Evolutionary conservation across 2,797 vertebrate genomes (phyloP).

Genomic region (Phalanger gymnotis): DNA sequence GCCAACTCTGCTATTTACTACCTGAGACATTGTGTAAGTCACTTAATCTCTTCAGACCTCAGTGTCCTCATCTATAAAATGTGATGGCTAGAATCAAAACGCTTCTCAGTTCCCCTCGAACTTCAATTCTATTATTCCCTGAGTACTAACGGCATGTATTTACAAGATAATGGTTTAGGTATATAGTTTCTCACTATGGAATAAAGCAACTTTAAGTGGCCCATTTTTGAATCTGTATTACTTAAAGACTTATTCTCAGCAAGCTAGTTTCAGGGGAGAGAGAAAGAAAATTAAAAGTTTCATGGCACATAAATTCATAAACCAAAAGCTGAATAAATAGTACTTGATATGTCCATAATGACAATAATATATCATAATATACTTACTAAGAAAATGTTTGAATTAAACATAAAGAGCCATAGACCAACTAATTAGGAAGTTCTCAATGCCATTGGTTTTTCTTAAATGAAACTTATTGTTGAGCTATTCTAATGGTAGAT

Average conservation of each 20-base stretch:
- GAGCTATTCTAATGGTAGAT: neutral
- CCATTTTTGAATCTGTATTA: neutral
- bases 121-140: neutral
- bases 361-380: neutral
- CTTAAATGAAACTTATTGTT: constrained; percentile 10
- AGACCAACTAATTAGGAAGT: neutral
- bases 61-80: neutral
- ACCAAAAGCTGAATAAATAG: neutral
- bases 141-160: neutral
- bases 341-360: neutral
- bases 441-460: neutral
- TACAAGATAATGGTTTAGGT: neutral
- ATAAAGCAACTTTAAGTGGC: neutral
- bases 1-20: neutral
- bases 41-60: neutral
- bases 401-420: neutral
- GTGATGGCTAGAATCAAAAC: neutral
- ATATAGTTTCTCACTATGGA: neutral
- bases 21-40: neutral
- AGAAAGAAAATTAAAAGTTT: neutral
- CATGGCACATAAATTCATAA: neutral
- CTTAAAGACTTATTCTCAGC: neutral
- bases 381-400: neutral
- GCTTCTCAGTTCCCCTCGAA: neutral
- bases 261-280: neutral